Percentiles rank a stretch among this genome's conserved stretches.
Evolutionary conservation across 2,113 vertebrate genomes (phyloP).

Genomic region (Pantherophis guttatus): DNA sequence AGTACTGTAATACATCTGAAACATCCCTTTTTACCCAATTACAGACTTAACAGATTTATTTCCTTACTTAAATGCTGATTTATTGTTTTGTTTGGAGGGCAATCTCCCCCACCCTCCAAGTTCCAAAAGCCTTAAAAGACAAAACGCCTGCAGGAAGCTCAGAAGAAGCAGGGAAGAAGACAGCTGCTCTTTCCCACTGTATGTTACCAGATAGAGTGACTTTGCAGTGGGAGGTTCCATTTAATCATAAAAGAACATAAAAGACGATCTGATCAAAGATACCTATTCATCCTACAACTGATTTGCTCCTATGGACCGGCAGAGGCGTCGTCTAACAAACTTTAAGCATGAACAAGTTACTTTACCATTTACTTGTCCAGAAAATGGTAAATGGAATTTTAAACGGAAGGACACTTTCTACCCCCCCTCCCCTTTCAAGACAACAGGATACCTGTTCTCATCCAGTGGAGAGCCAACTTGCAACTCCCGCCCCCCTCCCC

Average conservation of each 20-base stretch:
- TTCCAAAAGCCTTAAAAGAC: background rate
- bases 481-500: fast-evolving
- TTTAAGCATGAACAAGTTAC: background rate
- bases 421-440: background rate
- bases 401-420: background rate
- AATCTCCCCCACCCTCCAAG: too few species aligned
- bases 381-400: background rate
- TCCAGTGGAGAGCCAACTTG: background rate
- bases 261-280: background rate
- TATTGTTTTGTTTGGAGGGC: background rate
- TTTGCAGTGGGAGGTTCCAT: background rate
- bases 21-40: background rate
- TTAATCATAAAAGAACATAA: background rate
- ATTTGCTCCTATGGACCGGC: background rate
- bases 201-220: background rate
- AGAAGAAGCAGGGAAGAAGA: background rate
- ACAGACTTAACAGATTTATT: background rate
- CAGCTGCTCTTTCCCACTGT: background rate
- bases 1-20: background rate
- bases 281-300: background rate
- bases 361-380: background rate
- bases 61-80: background rate
- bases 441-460: background rate
- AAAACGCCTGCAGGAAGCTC: background rate
- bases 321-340: background rate